Percentiles rank a stretch among this genome's conserved stretches.
phyloP scores from a whole-genome alignment of 1,140 invertebrate genomes.

The Aleiodes sp. region DNA sequence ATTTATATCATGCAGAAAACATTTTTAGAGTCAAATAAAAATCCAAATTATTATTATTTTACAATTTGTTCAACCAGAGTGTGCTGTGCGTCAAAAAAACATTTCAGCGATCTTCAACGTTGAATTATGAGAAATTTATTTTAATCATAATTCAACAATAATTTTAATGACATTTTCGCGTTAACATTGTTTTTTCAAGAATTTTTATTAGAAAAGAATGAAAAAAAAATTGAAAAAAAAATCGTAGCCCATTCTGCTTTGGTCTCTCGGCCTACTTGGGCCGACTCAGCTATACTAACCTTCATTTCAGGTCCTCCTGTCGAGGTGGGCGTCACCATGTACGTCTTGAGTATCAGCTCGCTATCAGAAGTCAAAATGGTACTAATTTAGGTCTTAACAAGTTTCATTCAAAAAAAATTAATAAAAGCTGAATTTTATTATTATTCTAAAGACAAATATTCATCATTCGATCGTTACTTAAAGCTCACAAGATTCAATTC shows the following conservation, averaged over 20 bases:
- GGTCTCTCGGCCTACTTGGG: constrained; percentile 50
- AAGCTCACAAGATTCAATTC: constrained; percentile 1
- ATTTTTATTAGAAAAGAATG: constrained; percentile 29
- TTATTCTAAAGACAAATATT: constrained; percentile 15
- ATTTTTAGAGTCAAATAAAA: too few relatives aligned
- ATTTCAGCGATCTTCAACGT: too few relatives aligned
- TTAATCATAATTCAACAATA: not conserved
- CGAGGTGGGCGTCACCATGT: constrained; percentile 97
- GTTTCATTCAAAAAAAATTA: constrained; percentile 30
- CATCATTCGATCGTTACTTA: not conserved
- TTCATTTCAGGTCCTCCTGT: constrained; percentile 90
- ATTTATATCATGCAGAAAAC: too few relatives aligned
- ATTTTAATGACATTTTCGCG: not conserved
- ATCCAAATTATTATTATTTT: too few relatives aligned
- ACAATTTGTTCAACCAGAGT: too few relatives aligned
- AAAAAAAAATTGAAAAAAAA: constrained; percentile 34
- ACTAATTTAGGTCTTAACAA: constrained; percentile 69
- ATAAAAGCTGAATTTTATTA: constrained; percentile 30
- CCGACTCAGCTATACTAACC: constrained; percentile 65
- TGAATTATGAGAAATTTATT: not conserved
- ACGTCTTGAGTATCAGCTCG: constrained; percentile 98
- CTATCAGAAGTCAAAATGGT: constrained; percentile 99
- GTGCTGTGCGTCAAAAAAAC: too few relatives aligned
- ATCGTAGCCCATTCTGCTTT: constrained; percentile 41
- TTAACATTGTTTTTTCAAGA: not conserved